Evolutionary conservation across 2,888 invertebrate genomes (phyloP), one percentile per base, ranked within the genome.

Genomic region (Mayetiola destructor): DNA sequence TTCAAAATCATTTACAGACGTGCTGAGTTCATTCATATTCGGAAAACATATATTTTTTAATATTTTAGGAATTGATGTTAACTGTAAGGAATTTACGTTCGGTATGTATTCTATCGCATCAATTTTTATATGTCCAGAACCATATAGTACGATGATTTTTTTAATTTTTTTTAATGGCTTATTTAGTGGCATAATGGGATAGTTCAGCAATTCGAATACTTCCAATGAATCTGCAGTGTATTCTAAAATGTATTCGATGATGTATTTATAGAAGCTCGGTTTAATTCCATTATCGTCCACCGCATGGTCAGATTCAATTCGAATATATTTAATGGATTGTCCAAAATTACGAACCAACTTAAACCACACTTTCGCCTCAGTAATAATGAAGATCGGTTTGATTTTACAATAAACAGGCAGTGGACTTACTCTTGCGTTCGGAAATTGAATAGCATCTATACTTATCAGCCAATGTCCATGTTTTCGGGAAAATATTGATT

Each of bases 21-120:
- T 48, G 3, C 16, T 27, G 27, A 48, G 48, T 48, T 48, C 27
- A 48, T 48, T 48, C 48, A 48, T 48, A 48, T 48, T 48, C 48
- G 48, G 27, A 48, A 48, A 48, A 48, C 48, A 48, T 48, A 48
- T 48, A 48, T 48, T 48, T 48, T 48, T 16, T 48, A 48, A 48
- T 48, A 48, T 48, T 27, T 48, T 48, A 27, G 48, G 48, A 48
- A 48, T 48, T 16, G 3, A 27, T 27, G 3, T 48, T 48, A 48
- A 27, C 48, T 16, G 27, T 27, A 48, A 27, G 27, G 27, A 48
- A 48, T 48, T 48, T 48, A 48, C 23, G 48, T 48, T 48, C 48
- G 48, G 48, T 48, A 48, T 48, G 42, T 42, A 23, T 42, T 42
- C 39, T 39, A 39, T 39, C 20, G 39, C 18, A 39, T 39, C 39